Evolutionary conservation across 2,113 vertebrate species (phyloP).

Genomic region (Sorex araneus): DNA sequence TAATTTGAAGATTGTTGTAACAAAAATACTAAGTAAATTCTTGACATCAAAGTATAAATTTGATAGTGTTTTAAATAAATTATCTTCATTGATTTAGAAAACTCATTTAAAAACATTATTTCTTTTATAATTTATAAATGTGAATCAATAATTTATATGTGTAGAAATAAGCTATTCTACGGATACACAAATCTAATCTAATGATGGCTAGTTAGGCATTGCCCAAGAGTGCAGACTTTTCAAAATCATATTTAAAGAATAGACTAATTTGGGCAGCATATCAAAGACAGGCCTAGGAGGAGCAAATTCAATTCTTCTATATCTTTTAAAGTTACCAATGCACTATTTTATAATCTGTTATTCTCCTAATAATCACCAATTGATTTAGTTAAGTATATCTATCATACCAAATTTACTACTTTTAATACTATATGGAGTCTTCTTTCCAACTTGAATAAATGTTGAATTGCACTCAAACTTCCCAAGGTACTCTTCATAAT

Average conservation of each 20-base stretch:
- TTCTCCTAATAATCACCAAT: not conserved
- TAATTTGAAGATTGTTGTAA: not conserved
- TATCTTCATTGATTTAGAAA: slow-evolving; percentile 41
- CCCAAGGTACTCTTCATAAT: not conserved
- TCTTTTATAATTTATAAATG: too few species aligned
- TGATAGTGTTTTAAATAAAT: not conserved
- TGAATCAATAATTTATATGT: too few species aligned
- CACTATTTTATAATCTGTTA: not conserved
- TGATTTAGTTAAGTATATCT: not conserved
- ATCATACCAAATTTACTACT: not conserved
- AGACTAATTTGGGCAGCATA: not conserved
- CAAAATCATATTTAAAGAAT: not conserved
- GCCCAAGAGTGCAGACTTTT: not conserved
- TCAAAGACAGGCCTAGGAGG: not conserved
- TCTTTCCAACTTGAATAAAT: not conserved
- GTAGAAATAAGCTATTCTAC: too few species aligned
- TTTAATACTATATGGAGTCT: not conserved
- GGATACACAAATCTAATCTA: too few species aligned
- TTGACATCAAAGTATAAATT: slow-evolving; percentile 45
- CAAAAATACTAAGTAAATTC: slow-evolving; percentile 45
- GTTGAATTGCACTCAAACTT: not conserved
- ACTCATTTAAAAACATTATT: slow-evolving; percentile 23
- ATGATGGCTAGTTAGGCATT: too few species aligned
- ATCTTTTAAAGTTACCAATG: slow-evolving; percentile 15
- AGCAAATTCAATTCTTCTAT: not conserved